Evolutionary conservation across 2,888 invertebrate species (phyloP), one percentile per base, ranked within the genome.

Genomic region (Hirudinaria manillensis): DNA sequence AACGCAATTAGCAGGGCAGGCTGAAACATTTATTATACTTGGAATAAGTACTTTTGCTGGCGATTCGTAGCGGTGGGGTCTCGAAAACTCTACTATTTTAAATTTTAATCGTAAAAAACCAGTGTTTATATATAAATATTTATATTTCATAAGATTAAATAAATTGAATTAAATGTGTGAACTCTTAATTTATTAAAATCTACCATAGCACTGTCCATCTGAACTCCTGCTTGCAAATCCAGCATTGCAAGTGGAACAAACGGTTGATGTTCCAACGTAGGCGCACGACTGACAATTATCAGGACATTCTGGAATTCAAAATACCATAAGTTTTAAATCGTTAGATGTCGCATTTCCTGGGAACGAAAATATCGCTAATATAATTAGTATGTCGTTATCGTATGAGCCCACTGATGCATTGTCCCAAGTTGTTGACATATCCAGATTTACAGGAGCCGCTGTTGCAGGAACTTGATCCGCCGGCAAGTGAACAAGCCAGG

Each of bases 1-100:
- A 24, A 73, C 34, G 73, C 76, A 76, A 68, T 76, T 76, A 32
- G 68, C 24, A 27, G 76, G 76, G 55, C 76, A 76, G n/a, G 76
- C 76, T 76, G 68, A 29, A 16, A 34, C 10, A 74, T 2, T 16
- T 24, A 68, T 32, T 29, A 68, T 29, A 45, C 10, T 45, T 16
- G 45, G 1, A 16, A 45, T 45, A 45, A 1, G 16, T 16, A 45
- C 36, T 36, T 10, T 36, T 36, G 36, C 36, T 3, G 36, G 36
- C 36, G n/a, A n/a, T n/a, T n/a, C n/a, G n/a, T n/a, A n/a, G n/a
- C n/a, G n/a, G n/a, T n/a, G n/a, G n/a, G n/a, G n/a, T n/a, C n/a
- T n/a, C n/a, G n/a, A n/a, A n/a, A n/a, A n/a, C n/a, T n/a, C n/a
- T n/a, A n/a, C n/a, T n/a, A n/a, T n/a, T n/a, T n/a, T n/a, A n/a